Base-by-base conservation (phyloP, 2,113 vertebrate species). In the Scytalopus superciliaris region DNA sequence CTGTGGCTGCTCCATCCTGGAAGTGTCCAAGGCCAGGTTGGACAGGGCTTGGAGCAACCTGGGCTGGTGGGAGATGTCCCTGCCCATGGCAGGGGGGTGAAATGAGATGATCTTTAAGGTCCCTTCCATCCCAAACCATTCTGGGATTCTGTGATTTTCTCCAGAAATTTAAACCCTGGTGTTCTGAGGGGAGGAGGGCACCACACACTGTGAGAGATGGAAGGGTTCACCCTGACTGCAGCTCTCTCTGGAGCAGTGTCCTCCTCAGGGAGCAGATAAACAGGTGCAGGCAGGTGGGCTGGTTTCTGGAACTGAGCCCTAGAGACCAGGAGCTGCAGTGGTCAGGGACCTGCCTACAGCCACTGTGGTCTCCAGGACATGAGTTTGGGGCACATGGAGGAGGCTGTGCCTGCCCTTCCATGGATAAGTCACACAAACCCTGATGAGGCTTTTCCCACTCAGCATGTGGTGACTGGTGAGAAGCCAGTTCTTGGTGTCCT, bases 31-130 rank as follows among this genome's bases (percentile, higher is more conserved):
- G 56, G 37, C 31, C 56, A 37, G 39, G 33, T 0, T 30, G 49
- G 31, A 66, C 0, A 0, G 39, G 19, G 12, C 22, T 44, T 52
- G 16, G 37, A 62, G 47, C 47, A 62, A 0, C 21, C 37, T 62
- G 37, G 31, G 3, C 9, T 0, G 8, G 31, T 62, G 56, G 56
- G 11, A 83, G 19, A 25, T 35, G 45, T 59, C 44, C 30, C 18
- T 64, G 45, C 28, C 39, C 30, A 42, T 9, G 28, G 12, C 57
- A 80, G 13, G 28, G 23, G 3, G 22, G 5, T 49, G 30, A 45
- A 30, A 31, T 18, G 14, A 19, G 31, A 30, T 35, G 25, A 53
- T 21, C 9, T 72, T 44, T 44, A 31, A 70, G 9, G 35, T n/a
- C 45, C 19, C 37, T 52, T 42, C 37, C 37, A 60, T 6, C 35